A percentile compares a stretch with the other conserved stretches of the same genome.
phyloP scores from a whole-genome alignment of 2,113 vertebrate species.

The Megaceryle torquata region DNA sequence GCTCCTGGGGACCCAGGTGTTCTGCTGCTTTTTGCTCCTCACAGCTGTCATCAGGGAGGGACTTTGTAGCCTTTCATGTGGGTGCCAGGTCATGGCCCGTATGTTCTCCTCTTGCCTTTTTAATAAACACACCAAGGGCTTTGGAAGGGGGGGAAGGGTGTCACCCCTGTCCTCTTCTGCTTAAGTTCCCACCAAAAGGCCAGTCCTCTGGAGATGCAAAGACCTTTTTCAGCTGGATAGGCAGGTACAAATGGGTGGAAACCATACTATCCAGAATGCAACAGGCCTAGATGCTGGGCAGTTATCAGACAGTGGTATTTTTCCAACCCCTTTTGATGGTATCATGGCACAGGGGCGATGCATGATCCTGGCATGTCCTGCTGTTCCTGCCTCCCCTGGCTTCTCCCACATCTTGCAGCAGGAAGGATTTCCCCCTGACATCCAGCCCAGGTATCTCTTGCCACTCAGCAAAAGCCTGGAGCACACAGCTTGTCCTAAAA shows the following conservation, averaged over 20 bases:
- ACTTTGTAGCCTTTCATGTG: neutral
- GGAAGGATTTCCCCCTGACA: neutral
- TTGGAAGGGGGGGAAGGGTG: neutral
- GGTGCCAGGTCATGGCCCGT: neutral
- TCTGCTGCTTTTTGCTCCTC: neutral
- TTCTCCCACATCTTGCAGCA: neutral
- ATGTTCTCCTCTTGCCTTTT: neutral
- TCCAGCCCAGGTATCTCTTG: neutral
- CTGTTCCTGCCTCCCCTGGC: neutral
- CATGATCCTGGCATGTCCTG: neutral
- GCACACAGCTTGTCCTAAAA: neutral
- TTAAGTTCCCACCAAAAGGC: neutral
- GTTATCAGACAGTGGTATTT: neutral
- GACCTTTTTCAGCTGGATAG: neutral
- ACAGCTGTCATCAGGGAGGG: neutral
- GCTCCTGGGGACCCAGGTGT: neutral
- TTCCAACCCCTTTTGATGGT: neutral
- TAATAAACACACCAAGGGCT: neutral
- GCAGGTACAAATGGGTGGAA: neutral
- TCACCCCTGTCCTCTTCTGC: neutral
- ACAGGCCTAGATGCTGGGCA: neutral
- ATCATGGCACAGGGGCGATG: neutral
- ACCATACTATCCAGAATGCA: neutral
- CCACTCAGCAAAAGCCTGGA: accelerated
- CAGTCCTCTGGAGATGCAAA: neutral